Evolutionary conservation across 92 coral and sea anemone species (phyloP), one percentile per base, ranked within the genome.

Genomic region (Isaurus tuberculatus): DNA sequence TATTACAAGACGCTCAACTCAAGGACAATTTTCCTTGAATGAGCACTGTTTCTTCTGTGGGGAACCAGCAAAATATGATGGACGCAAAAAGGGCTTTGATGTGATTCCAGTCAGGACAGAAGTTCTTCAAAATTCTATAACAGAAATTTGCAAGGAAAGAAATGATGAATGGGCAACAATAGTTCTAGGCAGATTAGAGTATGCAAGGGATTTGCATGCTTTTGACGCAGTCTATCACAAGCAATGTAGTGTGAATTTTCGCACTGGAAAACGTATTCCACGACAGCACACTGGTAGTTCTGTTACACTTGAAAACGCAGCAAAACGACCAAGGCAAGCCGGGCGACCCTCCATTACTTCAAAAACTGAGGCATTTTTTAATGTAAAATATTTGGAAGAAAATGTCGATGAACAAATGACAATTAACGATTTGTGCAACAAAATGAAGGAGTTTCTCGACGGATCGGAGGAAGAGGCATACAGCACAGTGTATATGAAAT

Each of bases 191-290:
- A 36, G 42, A 36, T 36, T 36, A 36, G 42, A 36, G 42, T 36
- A 36, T 36, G 42, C 42, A 36, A 60, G 66, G 66, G 23, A n/a
- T 60, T 60, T 60, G 66, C 66, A 60, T 60, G 66, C 66, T 23
- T 19, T 23, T 60, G 66, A 60, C 23, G 66, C 66, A 60, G 66
- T 60, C 66, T 60, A 60, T 60, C 66, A 23, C 23, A 19, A 60
- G 66, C 66, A 60, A 60, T 60, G 66, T 60, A 60, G 23, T 60
- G 1, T 23, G 23, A 0, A 60, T 60, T 60, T 60, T 23, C 19
- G 66, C 19, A 60, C 66, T 23, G 66, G 66, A 23, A 60, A 0
- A 60, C 23, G 23, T 60, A 60, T 60, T 60, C 66, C 66, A 60
- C 66, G 8, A 36, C 42, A 36, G 42, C 42, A 36, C 42, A 36